These are phyloP conservation scores for Circaetus gallicus DNA, from an alignment of 2,113 vertebrate species.

Conservation along the genomic window DNA sequence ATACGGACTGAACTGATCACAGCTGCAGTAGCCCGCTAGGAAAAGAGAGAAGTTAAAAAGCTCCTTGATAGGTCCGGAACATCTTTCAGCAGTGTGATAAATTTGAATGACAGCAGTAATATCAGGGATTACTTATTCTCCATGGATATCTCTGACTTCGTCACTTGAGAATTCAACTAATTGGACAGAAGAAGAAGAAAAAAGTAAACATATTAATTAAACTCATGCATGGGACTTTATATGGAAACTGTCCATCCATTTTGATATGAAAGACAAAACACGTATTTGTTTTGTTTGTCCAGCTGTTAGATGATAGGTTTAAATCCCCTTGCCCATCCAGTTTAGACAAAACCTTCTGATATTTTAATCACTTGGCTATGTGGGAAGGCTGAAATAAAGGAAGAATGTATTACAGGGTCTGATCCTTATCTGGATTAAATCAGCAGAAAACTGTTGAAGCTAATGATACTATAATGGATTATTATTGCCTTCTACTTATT, in stretches of 20 bases:
- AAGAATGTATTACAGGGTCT: constrained; percentile 25
- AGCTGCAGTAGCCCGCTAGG: background rate
- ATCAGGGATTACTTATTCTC: constrained; percentile 50
- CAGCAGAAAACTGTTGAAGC: constrained; percentile 35
- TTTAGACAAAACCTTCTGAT: constrained; percentile 41
- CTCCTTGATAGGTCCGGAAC: background rate
- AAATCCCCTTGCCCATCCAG: constrained; percentile 62
- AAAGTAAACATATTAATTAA: constrained; percentile 64
- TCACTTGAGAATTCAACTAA: constrained; percentile 48
- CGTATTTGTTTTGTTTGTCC: constrained; percentile 72
- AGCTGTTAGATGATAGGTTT: constrained; percentile 68
- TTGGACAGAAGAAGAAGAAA: constrained; percentile 57
- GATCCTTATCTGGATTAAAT: constrained; percentile 47
- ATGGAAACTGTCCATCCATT: constrained; percentile 45
- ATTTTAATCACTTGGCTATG: constrained; percentile 25
- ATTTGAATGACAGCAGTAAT: constrained; percentile 67
- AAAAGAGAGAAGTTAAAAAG: background rate
- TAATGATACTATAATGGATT: constrained; percentile 31
- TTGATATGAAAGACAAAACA: constrained; percentile 54
- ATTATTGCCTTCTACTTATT: background rate
- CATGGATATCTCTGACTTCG: background rate
- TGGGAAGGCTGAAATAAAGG: constrained; percentile 24
- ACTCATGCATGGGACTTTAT: constrained; percentile 53
- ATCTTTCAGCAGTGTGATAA: constrained; percentile 36
- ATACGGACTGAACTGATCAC: background rate